Conservation (phyloP, 2,113 vertebrate genomes). For the Trichechus manatus region DNA sequence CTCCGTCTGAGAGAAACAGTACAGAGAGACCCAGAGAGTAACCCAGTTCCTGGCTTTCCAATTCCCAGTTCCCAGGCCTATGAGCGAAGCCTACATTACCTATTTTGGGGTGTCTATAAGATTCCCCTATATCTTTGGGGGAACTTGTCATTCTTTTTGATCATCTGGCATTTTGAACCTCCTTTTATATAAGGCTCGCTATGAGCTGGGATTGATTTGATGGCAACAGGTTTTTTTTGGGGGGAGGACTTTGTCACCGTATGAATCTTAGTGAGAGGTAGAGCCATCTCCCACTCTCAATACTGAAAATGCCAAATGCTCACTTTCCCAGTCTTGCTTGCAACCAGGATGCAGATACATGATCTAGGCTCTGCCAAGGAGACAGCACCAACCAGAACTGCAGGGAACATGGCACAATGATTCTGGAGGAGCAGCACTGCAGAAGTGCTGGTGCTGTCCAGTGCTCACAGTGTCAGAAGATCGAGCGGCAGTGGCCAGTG, state of each 20-base stretch:
- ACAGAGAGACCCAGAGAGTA: rapidly evolving
- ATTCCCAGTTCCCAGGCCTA: neutral
- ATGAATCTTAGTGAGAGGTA: neutral
- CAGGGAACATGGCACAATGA: too few relatives aligned
- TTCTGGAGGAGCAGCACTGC: too few relatives aligned
- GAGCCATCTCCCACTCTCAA: neutral
- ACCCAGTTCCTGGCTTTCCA: neutral
- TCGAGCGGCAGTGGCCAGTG: rapidly evolving
- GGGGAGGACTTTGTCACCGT: neutral
- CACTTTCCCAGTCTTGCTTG: neutral
- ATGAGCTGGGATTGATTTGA: too few relatives aligned
- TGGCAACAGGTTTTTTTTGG: too few relatives aligned
- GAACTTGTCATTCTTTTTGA: neutral
- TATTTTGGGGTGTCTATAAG: neutral
- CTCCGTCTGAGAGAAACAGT: neutral
- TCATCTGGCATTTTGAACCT: neutral
- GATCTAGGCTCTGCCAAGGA: neutral
- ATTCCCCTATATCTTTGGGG: neutral
- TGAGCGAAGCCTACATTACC: neutral
- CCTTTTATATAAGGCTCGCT: neutral
- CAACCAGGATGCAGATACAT: neutral
- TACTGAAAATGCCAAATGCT: neutral
- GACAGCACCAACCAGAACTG: neutral
- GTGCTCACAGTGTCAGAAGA: neutral
- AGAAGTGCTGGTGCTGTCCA: rapidly evolving